Evolutionary conservation across 2,888 invertebrate species (phyloP).

Genomic region (Phalangium opilio): DNA sequence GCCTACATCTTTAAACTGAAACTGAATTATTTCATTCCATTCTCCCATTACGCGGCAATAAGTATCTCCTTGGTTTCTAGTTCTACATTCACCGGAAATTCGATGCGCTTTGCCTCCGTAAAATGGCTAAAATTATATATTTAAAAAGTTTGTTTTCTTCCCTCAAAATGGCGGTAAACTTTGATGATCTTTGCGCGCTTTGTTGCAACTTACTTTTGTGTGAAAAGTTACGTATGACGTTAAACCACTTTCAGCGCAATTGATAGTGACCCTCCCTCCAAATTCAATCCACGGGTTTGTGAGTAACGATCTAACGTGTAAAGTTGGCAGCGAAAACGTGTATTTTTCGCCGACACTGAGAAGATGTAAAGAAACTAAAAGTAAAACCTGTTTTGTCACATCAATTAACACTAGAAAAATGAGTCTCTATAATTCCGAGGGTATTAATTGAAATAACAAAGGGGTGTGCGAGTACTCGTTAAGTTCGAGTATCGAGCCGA

Average conservation of each 20-base stretch:
- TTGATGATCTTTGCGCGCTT: no score
- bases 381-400: no score
- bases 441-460: no score
- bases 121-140: slow-evolving; percentile 32
- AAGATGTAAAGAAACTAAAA: slow-evolving; percentile 47
- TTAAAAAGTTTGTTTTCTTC: background rate
- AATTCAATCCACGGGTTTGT: slow-evolving; percentile 98
- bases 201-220: slow-evolving; percentile 59
- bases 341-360: slow-evolving; percentile 86
- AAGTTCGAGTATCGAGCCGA: no score
- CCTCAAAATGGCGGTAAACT: no score
- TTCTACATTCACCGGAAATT: slow-evolving; percentile 35
- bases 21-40: slow-evolving; percentile 35
- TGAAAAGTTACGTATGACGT: slow-evolving; percentile 82
- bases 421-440: no score
- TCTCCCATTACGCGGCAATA: slow-evolving; percentile 34
- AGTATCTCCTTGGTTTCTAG: slow-evolving; percentile 25
- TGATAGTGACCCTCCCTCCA: slow-evolving; percentile 77
- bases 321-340: slow-evolving; percentile 93
- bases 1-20: slow-evolving; percentile 31
- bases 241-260: slow-evolving; percentile 84
- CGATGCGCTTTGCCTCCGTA: slow-evolving; percentile 38
- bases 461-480: no score
- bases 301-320: slow-evolving; percentile 89
- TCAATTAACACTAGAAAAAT: no score